phyloP scores from a whole-genome alignment of 2,888 invertebrate species.

The Morpho helenor region DNA sequence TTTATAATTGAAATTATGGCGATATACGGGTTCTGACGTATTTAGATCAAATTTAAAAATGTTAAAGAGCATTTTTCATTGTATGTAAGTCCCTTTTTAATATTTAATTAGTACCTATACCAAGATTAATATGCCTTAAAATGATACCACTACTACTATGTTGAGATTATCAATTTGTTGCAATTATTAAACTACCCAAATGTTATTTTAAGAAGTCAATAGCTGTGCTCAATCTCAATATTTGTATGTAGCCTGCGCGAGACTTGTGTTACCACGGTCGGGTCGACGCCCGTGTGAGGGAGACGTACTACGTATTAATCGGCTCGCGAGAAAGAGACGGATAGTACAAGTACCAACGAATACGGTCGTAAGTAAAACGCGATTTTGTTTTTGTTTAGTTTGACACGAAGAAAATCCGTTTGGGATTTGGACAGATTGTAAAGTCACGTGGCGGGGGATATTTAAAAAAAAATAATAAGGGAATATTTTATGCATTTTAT shows the following conservation, averaged over 20 bases:
- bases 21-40: too few relatives aligned
- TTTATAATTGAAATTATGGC: too few relatives aligned
- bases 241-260: conserved; percentile 10
- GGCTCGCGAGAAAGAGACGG: conserved; percentile 32
- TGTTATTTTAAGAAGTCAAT: conserved; percentile 12
- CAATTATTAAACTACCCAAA: neutral
- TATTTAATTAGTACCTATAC: too few relatives aligned
- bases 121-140: too few relatives aligned
- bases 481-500: too few relatives aligned
- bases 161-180: too few relatives aligned
- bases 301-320: conserved; percentile 28
- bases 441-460: too few relatives aligned
- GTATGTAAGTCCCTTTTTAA: too few relatives aligned
- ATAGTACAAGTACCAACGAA: conserved; percentile 45
- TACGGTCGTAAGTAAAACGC: conserved; percentile 56
- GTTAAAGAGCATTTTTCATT: too few relatives aligned
- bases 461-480: too few relatives aligned
- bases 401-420: conserved; percentile 40
- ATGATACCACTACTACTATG: too few relatives aligned
- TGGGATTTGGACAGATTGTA: conserved; percentile 27
- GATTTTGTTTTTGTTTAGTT: conserved; percentile 50
- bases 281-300: conserved; percentile 58
- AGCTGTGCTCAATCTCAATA: conserved; percentile 9
- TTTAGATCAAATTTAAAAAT: too few relatives aligned
- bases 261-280: conserved; percentile 32